These are phyloP conservation scores for Hirudinaria manillensis DNA, from an alignment of 2,888 invertebrate species.

Conservation along the genomic window DNA sequence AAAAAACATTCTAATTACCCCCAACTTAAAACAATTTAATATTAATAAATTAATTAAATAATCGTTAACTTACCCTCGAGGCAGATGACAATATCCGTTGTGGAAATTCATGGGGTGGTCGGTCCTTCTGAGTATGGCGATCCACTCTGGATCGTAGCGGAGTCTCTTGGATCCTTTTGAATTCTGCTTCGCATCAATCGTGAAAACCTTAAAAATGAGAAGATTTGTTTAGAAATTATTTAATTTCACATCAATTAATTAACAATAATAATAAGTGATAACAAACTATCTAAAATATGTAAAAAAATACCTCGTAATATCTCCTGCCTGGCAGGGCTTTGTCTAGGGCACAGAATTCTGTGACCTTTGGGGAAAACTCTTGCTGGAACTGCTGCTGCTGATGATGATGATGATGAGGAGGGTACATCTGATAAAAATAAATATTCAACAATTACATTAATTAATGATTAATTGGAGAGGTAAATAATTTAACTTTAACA, in stretches of 20 bases:
- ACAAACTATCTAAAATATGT: not conserved
- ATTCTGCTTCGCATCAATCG: constrained; percentile 42
- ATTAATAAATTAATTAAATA: not conserved
- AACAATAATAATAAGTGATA: not conserved
- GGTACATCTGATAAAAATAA: not conserved
- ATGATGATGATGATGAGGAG: not conserved
- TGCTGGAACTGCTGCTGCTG: constrained; percentile 4
- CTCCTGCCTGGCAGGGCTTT: constrained; percentile 80
- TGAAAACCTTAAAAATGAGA: not conserved
- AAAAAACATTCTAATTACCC: constrained; percentile 57
- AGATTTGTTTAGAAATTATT: not conserved
- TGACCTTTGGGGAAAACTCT: constrained; percentile 46
- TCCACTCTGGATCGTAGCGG: constrained; percentile 78
- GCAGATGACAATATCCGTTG: constrained; percentile 69
- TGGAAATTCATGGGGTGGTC: constrained; percentile 78
- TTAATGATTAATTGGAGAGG: not conserved
- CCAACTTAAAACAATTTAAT: constrained; percentile 55
- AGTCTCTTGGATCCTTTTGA: constrained; percentile 44
- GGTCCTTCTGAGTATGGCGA: constrained; percentile 77
- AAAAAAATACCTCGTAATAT: constrained; percentile 71
- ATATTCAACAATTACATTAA: not conserved
- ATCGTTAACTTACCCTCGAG: constrained; percentile 57
- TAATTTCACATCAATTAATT: not conserved
- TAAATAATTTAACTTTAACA: not conserved
- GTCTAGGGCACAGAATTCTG: constrained; percentile 88